These are phyloP conservation scores for Mythimna loreyi DNA, from an alignment of 2,888 invertebrate species.

Conservation along the genomic window DNA sequence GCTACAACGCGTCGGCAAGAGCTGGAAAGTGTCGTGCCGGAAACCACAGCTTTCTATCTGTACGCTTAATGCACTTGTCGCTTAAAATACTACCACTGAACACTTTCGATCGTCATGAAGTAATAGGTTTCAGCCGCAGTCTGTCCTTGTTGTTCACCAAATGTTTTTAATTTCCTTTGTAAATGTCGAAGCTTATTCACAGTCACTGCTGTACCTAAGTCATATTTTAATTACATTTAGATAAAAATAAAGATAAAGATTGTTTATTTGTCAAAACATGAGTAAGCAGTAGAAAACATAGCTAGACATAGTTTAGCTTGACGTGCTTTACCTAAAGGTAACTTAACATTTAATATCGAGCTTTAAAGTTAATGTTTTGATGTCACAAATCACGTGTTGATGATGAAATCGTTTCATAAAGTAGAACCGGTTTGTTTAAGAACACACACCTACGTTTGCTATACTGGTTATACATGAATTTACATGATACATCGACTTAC, in stretches of 20 bases:
- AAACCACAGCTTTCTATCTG: conserved; percentile 82
- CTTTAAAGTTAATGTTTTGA: conserved; percentile 21
- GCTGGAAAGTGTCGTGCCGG: conserved; percentile 80
- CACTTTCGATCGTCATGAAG: conserved; percentile 48
- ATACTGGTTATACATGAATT: conserved; percentile 19
- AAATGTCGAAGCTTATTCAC: conserved; percentile 7
- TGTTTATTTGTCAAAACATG: too few species aligned
- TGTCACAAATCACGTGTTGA: conserved; percentile 25
- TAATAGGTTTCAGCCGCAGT: conserved; percentile 36
- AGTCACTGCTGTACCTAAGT: conserved; percentile 3
- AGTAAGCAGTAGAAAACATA: too few species aligned
- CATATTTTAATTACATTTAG: not conserved
- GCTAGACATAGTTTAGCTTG: too few species aligned
- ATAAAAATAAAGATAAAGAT: too few species aligned
- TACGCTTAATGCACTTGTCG: conserved; percentile 67
- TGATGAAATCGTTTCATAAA: conserved; percentile 37
- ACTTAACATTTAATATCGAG: not conserved
- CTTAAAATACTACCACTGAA: conserved; percentile 60
- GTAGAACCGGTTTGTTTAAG: conserved; percentile 32
- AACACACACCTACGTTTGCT: conserved; percentile 10
- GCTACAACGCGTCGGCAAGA: conserved; percentile 52
- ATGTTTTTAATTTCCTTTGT: conserved; percentile 22
- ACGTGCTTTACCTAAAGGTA: not conserved
- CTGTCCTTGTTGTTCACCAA: conserved; percentile 12
- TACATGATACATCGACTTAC: conserved; percentile 22